Percentiles rank a stretch among this genome's conserved stretches.
Evolutionary conservation across 2,888 invertebrate species (phyloP).

Genomic region (Toxonevra muliebris): DNA sequence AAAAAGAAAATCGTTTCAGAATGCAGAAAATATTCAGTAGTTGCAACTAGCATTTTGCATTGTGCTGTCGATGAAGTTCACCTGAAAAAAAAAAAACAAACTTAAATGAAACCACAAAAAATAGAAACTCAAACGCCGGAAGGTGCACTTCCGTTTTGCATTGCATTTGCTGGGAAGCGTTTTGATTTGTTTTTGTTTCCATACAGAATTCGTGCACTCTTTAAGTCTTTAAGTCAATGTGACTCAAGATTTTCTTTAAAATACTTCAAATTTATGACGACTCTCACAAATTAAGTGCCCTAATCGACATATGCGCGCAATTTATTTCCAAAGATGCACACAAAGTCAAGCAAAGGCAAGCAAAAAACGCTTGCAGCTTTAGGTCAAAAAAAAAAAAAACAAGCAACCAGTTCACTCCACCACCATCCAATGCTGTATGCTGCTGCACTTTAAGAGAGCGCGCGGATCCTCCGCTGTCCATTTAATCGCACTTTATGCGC

Average conservation of each 20-base stretch:
- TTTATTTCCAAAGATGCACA: constrained; percentile 26
- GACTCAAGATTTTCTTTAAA: constrained; percentile 18
- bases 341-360: neutral
- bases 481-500: constrained; percentile 63
- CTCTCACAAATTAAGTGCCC: constrained; percentile 36
- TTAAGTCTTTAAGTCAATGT: neutral
- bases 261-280: constrained; percentile 35
- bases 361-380: constrained; percentile 35
- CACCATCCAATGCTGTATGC: too few species aligned
- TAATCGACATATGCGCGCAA: constrained; percentile 38
- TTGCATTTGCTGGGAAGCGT: neutral
- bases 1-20: too few species aligned
- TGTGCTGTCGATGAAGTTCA: too few species aligned
- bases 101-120: neutral
- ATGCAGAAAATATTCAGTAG: too few species aligned
- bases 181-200: neutral
- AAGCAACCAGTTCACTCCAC: too few species aligned
- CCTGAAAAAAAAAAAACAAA: too few species aligned
- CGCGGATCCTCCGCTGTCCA: constrained; percentile 45
- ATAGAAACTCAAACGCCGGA: constrained; percentile 10
- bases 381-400: constrained; percentile 38
- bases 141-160: constrained; percentile 14
- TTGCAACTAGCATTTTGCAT: too few species aligned
- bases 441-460: constrained; percentile 32
- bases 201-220: neutral